These are phyloP conservation scores for Trichomalopsis sarcophagae DNA, from an alignment of 1,140 invertebrate species.

Conservation along the genomic window DNA sequence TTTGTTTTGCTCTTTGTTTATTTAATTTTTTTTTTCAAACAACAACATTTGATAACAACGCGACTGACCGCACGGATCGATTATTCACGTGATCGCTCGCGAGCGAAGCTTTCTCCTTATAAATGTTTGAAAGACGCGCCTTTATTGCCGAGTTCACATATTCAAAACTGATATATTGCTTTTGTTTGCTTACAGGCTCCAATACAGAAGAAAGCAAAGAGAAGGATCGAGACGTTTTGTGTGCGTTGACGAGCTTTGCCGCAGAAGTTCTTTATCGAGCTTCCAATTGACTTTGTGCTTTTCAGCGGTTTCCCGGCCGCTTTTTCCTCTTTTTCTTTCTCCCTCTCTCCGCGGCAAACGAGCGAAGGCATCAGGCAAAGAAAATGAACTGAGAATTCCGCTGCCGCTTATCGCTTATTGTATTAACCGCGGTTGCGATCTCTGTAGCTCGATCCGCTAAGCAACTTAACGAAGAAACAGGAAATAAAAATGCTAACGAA, in stretches of 20 bases:
- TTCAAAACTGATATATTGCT: conserved; percentile 25
- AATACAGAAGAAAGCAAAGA: not conserved
- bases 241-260: conserved; percentile 3
- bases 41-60: conserved; percentile 38
- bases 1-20: not conserved
- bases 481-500: not conserved
- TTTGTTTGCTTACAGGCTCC: conserved; percentile 1
- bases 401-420: not conserved
- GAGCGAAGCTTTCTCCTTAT: conserved; percentile 17
- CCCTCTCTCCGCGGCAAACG: too few relatives aligned
- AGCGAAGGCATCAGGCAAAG: not conserved
- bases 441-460: not conserved
- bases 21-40: conserved; percentile 11
- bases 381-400: not conserved
- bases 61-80: conserved; percentile 21
- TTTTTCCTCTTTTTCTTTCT: too few relatives aligned
- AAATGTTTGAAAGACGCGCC: not conserved
- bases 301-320: not conserved
- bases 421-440: not conserved
- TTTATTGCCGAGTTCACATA: conserved; percentile 17
- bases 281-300: not conserved
- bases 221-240: conserved; percentile 2
- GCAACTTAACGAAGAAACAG: not conserved
- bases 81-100: not conserved
- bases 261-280: not conserved